phyloP scores from a whole-genome alignment of 2,113 vertebrate species.

The Crypturellus undulatus region DNA sequence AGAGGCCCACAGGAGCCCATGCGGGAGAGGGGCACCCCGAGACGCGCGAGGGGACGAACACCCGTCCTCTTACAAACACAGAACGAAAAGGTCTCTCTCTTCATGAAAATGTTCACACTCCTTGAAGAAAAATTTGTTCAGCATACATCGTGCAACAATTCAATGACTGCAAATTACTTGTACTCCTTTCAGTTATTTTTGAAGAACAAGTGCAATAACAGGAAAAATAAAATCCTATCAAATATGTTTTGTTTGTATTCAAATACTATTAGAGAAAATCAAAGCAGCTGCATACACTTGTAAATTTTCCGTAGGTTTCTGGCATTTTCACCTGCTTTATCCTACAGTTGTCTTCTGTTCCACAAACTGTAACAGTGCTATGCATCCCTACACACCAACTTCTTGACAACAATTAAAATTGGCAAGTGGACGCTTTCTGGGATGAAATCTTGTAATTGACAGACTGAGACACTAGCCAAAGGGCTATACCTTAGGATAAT shows the following conservation, averaged over 20 bases:
- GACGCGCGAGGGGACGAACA: too few species aligned
- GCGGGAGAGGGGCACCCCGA: too few species aligned
- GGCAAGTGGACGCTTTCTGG: constrained; percentile 29
- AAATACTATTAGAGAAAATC: neutral
- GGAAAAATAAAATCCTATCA: neutral
- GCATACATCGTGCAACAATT: accelerated
- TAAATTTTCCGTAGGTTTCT: neutral
- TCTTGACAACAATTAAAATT: constrained; percentile 64
- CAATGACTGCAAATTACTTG: neutral
- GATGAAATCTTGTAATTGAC: constrained; percentile 60
- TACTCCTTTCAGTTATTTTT: neutral
- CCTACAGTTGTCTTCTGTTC: neutral
- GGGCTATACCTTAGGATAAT: constrained; percentile 25
- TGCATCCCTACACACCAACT: neutral
- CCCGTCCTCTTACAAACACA: too few species aligned
- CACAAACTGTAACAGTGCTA: neutral
- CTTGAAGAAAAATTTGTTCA: neutral
- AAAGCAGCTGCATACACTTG: neutral
- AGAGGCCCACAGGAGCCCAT: too few species aligned
- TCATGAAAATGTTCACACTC: neutral
- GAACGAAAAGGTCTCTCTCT: neutral
- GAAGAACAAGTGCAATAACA: neutral
- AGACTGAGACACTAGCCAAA: constrained; percentile 43
- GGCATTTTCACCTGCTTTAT: neutral
- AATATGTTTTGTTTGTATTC: neutral